Base-by-base conservation (phyloP, 2,888 invertebrate genomes). In the Steinernema hermaphroditum region DNA sequence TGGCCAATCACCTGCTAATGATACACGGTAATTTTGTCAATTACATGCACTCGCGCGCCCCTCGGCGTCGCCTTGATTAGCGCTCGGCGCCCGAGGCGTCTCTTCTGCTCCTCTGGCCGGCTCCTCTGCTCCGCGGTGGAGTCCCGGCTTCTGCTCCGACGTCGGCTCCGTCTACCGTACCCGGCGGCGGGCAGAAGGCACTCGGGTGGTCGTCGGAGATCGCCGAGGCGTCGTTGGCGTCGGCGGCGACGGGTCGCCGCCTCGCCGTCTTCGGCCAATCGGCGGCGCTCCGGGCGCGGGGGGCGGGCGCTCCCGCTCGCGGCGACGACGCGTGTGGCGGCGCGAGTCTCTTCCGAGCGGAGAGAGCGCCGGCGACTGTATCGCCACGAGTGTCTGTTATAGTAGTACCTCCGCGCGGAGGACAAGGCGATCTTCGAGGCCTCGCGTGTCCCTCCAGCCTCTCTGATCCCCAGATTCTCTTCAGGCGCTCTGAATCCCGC, bases 1-100 rank as follows among this genome's bases (percentile, higher is more conserved):
- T 71, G 78, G 76, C 74, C 77, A 76, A 76, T 75, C 87, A 96
- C 91, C 78, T 79, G 79, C 78, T 79, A 79, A 79, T 79, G 79
- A 79, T 79, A 79, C 62, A 62, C 78, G 77, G 79, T 79, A 79
- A 79, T 79, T 79, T 79, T 79, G 79, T 78, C 78, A 78, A 78
- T 78, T 78, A 78, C 78, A 71, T 68, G 68, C 72, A 69, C 73
- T 68, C 73, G 37, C 71, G 70, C 69, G 57, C 24, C 69, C 69
- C 69, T 72, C 44, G 29, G 49, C 72, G 37, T 46, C 43, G 69
- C 37, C 68, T 49, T 72, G 29, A 44, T 68, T 41, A 37, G 41
- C 46, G 44, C 12, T 49, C 41, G 62, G 32, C 12, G 32, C 32
- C n/a, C 16, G 62, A 29, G 62, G 62, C 27, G 9, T 27, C 54